Percentiles rank a stretch among this genome's conserved stretches.
These are phyloP conservation scores for Atherinosoma microstoma DNA, from an alignment of 2,797 vertebrate species.

Conservation along the genomic window DNA sequence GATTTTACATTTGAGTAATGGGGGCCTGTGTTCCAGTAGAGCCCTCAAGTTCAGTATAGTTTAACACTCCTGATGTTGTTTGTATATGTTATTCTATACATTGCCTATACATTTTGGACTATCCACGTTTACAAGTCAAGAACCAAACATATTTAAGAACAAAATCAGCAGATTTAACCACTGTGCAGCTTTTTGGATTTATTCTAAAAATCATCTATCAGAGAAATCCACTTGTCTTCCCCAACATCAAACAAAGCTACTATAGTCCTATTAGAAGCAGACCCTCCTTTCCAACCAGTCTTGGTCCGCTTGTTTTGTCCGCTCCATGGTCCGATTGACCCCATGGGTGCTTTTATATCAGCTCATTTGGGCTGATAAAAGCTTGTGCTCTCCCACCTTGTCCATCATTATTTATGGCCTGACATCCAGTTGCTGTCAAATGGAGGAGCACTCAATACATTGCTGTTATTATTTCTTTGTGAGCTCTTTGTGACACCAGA, in stretches of 20 bases:
- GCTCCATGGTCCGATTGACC: constrained; percentile 6
- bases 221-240: constrained; percentile 3
- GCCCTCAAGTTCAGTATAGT: no score
- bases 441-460: constrained; percentile 15
- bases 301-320: neutral
- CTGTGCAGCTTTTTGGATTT: neutral
- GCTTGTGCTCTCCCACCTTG: neutral
- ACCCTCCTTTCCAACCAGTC: neutral
- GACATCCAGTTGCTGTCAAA: constrained; percentile 7
- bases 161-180: neutral
- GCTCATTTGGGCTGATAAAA: constrained; percentile 27
- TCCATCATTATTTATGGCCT: constrained; percentile 22
- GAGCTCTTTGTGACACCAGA: constrained; percentile 18
- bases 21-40: no score
- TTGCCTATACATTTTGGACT: no score
- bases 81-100: no score
- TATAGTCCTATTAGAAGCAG: neutral
- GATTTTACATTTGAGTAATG: no score
- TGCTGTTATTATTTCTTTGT: constrained; percentile 2
- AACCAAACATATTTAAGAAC: no score
- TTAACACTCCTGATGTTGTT: no score
- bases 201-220: neutral
- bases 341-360: constrained; percentile 7
- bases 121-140: no score
- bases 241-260: constrained; percentile 1